Percentiles rank a stretch among this genome's conserved stretches.
Evolutionary conservation across 2,888 invertebrate genomes (phyloP).

Genomic region (Camptogramma bilineatum): DNA sequence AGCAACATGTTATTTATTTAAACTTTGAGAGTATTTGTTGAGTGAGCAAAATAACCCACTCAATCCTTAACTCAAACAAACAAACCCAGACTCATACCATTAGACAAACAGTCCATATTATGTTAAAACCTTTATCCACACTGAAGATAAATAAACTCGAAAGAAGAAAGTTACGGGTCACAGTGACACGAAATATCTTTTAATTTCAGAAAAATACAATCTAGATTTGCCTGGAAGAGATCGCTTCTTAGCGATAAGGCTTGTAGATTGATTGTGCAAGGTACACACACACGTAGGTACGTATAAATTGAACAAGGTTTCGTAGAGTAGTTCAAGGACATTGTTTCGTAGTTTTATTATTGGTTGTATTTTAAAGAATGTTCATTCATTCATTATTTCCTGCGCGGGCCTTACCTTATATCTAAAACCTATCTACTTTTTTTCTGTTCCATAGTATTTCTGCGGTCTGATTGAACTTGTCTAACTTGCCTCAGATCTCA

Average conservation of each 20-base stretch:
- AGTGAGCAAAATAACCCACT: slow-evolving; percentile 20
- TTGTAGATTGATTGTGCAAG: too few relatives aligned
- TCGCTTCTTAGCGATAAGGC: too few relatives aligned
- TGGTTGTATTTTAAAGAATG: too few relatives aligned
- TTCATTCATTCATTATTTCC: neutral
- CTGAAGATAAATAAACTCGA: slow-evolving; percentile 31
- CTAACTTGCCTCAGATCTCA: too few relatives aligned
- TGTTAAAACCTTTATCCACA: slow-evolving; percentile 35
- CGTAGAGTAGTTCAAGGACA: too few relatives aligned
- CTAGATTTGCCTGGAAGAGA: neutral
- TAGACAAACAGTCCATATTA: slow-evolving; percentile 28
- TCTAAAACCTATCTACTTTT: too few relatives aligned
- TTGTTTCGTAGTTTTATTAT: too few relatives aligned
- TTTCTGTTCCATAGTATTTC: too few relatives aligned
- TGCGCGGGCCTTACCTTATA: too few relatives aligned
- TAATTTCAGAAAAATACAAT: slow-evolving; percentile 22
- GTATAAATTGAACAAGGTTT: too few relatives aligned
- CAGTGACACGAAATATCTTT: slow-evolving; percentile 27
- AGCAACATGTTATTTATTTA: neutral
- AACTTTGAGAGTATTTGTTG: neutral
- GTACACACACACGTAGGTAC: too few relatives aligned
- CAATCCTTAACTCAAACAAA: slow-evolving; percentile 26
- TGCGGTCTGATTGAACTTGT: too few relatives aligned
- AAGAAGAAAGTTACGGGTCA: slow-evolving; percentile 25
- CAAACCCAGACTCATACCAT: slow-evolving; percentile 23